These are phyloP conservation scores for Tiaroga cobitis DNA, from an alignment of 2,797 vertebrate species.

Conservation along the genomic window DNA sequence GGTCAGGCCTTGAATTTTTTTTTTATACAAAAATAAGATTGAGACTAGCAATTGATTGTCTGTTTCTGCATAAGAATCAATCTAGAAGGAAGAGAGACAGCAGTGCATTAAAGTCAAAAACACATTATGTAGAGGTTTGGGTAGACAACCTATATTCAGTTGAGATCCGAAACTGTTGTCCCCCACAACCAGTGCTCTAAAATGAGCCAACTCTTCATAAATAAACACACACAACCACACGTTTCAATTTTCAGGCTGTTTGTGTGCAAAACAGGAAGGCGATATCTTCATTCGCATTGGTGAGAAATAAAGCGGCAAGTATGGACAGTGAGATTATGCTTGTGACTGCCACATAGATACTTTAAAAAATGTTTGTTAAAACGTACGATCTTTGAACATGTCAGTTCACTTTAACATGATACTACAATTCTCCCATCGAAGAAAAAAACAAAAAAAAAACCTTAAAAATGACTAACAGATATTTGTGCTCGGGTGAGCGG, in stretches of 20 bases:
- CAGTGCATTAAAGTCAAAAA: background rate
- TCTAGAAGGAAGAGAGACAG: background rate
- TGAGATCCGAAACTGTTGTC: background rate
- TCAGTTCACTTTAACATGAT: background rate
- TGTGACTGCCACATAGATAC: background rate
- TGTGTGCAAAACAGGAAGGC: background rate
- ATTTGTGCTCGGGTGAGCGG: background rate
- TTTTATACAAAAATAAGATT: background rate
- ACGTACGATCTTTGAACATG: background rate
- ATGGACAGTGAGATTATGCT: background rate
- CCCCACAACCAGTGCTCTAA: background rate
- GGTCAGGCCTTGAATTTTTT: background rate
- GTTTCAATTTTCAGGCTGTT: background rate
- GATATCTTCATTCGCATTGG: background rate
- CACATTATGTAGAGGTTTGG: background rate
- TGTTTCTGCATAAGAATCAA: background rate
- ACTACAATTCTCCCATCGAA: background rate
- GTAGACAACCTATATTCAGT: background rate
- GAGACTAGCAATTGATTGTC: background rate
- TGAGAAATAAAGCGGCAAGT: background rate
- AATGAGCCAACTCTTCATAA: background rate
- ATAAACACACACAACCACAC: background rate
- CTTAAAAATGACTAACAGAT: background rate
- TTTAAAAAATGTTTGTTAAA: background rate
- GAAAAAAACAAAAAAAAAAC: background rate